These are phyloP conservation scores for Lutraria lutraria DNA, from an alignment of 2,888 invertebrate genomes.

Conservation along the genomic window DNA sequence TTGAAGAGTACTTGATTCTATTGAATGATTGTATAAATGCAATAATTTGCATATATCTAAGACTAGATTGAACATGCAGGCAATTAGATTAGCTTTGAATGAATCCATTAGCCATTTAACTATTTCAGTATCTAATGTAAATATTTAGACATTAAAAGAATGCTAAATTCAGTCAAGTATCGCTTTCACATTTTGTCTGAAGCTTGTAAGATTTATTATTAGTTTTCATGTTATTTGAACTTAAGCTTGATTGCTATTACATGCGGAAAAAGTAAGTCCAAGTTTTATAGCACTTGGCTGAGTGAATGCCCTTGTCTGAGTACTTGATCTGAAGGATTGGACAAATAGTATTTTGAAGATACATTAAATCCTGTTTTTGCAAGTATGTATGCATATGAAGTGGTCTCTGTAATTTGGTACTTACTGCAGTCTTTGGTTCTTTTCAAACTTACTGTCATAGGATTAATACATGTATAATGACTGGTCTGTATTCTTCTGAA, in stretches of 20 bases:
- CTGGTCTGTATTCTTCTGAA: too few species aligned
- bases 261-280: background rate
- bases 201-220: background rate
- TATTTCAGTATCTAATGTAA: background rate
- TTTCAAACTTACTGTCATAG: too few species aligned
- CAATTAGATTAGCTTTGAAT: background rate
- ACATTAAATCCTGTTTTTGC: background rate
- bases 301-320: background rate
- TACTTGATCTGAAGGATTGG: background rate
- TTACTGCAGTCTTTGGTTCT: too few species aligned
- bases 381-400: too few species aligned
- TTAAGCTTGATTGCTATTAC: background rate
- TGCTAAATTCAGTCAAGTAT: background rate
- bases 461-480: too few species aligned
- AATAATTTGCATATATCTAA: background rate
- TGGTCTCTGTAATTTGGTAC: too few species aligned
- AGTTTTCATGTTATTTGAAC: background rate
- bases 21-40: background rate
- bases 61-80: background rate
- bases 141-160: background rate
- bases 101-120: background rate
- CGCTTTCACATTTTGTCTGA: conserved; percentile 2
- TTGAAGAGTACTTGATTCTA: background rate
- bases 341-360: background rate
- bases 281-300: background rate